These are phyloP conservation scores for Megalopta genalis DNA, from an alignment of 1,140 invertebrate species.

Conservation along the genomic window DNA sequence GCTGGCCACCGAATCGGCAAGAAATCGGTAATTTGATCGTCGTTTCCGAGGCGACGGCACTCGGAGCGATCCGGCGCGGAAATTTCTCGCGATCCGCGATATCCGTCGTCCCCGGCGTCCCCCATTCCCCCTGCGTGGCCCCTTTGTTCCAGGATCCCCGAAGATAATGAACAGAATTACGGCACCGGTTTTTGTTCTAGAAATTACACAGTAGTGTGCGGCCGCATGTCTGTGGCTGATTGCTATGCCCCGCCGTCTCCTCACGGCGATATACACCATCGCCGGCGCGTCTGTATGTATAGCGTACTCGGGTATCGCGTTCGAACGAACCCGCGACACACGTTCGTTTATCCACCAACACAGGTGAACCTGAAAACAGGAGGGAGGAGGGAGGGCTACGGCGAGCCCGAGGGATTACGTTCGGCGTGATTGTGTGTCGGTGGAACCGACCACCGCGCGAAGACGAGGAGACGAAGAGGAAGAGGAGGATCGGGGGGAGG, in stretches of 20 bases:
- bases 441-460: conserved; percentile 35
- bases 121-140: conserved; percentile 21
- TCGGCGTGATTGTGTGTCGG: conserved; percentile 1
- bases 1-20: neutral
- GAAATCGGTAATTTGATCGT: conserved; percentile 16
- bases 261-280: conserved; percentile 42
- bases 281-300: neutral
- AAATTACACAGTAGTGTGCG: conserved; percentile 72
- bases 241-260: conserved; percentile 66
- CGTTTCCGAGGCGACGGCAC: too few relatives aligned
- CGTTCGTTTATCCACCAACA: conserved; percentile 20
- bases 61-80: conserved; percentile 28
- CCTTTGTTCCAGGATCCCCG: conserved; percentile 69
- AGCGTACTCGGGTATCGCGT: neutral
- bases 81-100: conserved; percentile 52
- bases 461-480: conserved; percentile 19
- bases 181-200: conserved; percentile 73
- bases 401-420: conserved; percentile 22
- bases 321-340: conserved; percentile 9
- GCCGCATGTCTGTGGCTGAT: conserved; percentile 74
- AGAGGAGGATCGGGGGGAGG: neutral
- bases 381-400: neutral
- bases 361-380: neutral
- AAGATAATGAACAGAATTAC: conserved; percentile 77
- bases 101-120: conserved; percentile 42